Percentiles rank a stretch among this genome's conserved stretches.
phyloP scores from a whole-genome alignment of 2,888 invertebrate species.

The Asteroscopus sphinx region DNA sequence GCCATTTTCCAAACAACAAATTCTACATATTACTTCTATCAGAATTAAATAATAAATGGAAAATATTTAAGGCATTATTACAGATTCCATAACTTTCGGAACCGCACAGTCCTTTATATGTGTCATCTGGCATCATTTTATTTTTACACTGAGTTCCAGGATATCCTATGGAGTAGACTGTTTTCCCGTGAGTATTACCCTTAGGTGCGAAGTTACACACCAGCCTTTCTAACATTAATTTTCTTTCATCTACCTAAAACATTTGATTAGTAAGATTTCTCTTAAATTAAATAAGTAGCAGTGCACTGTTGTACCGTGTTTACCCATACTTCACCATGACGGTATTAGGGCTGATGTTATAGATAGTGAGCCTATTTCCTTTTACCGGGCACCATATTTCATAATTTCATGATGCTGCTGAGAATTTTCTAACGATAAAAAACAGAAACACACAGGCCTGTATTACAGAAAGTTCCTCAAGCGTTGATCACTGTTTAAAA shows the following conservation, averaged over 20 bases:
- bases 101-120: constrained; percentile 70
- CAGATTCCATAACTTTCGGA: constrained; percentile 38
- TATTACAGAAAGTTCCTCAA: too few relatives aligned
- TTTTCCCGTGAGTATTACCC: constrained; percentile 76
- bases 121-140: constrained; percentile 63
- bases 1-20: too few relatives aligned
- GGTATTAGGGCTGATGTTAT: not conserved
- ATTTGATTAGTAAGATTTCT: constrained; percentile 16
- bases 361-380: not conserved
- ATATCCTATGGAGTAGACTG: constrained; percentile 78
- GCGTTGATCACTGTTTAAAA: too few relatives aligned
- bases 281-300: not conserved
- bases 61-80: constrained; percentile 31
- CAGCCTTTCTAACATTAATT: constrained; percentile 72
- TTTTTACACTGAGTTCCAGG: constrained; percentile 77
- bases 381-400: not conserved
- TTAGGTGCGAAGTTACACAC: constrained; percentile 83
- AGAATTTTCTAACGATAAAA: too few relatives aligned
- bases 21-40: too few relatives aligned
- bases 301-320: not conserved
- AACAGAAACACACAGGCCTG: too few relatives aligned
- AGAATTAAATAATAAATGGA: not conserved
- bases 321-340: not conserved
- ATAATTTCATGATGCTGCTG: too few relatives aligned
- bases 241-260: constrained; percentile 64